phyloP scores from a whole-genome alignment of 2,888 invertebrate genomes.

The Sinohyriopsis cumingii region DNA sequence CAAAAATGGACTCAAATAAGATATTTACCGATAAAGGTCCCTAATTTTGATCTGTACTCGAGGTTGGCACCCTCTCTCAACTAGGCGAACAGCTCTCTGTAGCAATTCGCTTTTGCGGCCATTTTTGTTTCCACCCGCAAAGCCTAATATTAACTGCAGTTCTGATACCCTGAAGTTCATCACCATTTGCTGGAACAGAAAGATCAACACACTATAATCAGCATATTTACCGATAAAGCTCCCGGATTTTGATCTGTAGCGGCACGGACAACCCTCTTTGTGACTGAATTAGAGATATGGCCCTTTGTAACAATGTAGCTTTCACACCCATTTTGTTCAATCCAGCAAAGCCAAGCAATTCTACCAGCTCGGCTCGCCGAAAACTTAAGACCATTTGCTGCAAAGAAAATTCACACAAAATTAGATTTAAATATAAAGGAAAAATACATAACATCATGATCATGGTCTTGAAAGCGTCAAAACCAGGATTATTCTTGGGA shows the following conservation, averaged over 20 bases:
- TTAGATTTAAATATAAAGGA: neutral
- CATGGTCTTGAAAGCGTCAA: too few species aligned
- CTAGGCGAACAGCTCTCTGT: slow-evolving; percentile 81
- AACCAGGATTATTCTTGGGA: too few species aligned
- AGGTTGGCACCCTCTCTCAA: slow-evolving; percentile 77
- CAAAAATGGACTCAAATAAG: slow-evolving; percentile 3
- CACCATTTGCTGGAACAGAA: slow-evolving; percentile 74
- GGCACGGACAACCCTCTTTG: slow-evolving; percentile 77
- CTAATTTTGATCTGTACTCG: slow-evolving; percentile 79
- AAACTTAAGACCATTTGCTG: slow-evolving; percentile 79
- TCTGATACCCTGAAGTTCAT: slow-evolving; percentile 87
- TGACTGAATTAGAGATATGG: slow-evolving; percentile 78
- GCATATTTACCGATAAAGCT: slow-evolving; percentile 77
- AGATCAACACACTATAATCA: slow-evolving; percentile 12
- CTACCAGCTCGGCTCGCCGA: slow-evolving; percentile 88
- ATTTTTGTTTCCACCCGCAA: slow-evolving; percentile 84
- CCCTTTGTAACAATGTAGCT: slow-evolving; percentile 83
- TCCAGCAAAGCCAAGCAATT: slow-evolving; percentile 85
- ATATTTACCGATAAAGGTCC: slow-evolving; percentile 78
- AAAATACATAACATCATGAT: too few species aligned
- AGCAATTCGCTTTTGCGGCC: slow-evolving; percentile 87
- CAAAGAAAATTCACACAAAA: slow-evolving; percentile 26
- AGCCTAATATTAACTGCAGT: slow-evolving; percentile 86
- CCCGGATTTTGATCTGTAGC: slow-evolving; percentile 79
- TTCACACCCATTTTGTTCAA: slow-evolving; percentile 86